Percentiles rank a stretch among this genome's conserved stretches.
phyloP scores from a whole-genome alignment of 2,888 invertebrate species.

The Seira ritae region DNA sequence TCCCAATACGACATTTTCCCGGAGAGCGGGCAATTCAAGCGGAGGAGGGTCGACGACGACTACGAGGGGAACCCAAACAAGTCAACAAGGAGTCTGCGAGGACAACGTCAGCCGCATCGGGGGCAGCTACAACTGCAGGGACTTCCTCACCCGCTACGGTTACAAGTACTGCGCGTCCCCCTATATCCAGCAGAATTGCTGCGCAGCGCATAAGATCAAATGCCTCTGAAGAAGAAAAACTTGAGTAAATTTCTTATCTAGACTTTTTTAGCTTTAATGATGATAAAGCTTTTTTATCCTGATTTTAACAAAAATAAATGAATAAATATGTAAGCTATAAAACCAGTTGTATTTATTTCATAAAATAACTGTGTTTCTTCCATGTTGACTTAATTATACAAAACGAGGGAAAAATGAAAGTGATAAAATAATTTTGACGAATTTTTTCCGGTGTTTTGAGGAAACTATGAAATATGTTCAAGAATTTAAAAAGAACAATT shows the following conservation, averaged over 20 bases:
- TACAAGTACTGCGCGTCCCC: conserved; percentile 77
- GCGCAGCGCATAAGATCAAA: conserved; percentile 75
- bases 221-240: conserved; percentile 46
- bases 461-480: background rate
- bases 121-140: conserved; percentile 76
- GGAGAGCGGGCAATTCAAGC: background rate
- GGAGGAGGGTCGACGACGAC: background rate
- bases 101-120: conserved; percentile 71
- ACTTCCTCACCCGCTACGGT: conserved; percentile 77
- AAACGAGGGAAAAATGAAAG: background rate
- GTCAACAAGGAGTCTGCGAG: conserved; percentile 32
- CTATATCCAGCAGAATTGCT: conserved; percentile 77
- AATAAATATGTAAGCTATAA: no score
- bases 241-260: conserved; percentile 28
- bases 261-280: background rate
- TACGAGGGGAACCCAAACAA: background rate
- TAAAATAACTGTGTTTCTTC: conserved; percentile 15
- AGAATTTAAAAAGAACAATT: background rate
- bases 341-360: conserved; percentile 20
- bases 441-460: background rate
- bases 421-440: background rate
- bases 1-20: conserved; percentile 3
- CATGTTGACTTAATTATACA: background rate
- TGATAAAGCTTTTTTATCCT: no score
- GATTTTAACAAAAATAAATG: no score